phyloP scores from a whole-genome alignment of 2,113 vertebrate species.

The Gobio gobio region DNA sequence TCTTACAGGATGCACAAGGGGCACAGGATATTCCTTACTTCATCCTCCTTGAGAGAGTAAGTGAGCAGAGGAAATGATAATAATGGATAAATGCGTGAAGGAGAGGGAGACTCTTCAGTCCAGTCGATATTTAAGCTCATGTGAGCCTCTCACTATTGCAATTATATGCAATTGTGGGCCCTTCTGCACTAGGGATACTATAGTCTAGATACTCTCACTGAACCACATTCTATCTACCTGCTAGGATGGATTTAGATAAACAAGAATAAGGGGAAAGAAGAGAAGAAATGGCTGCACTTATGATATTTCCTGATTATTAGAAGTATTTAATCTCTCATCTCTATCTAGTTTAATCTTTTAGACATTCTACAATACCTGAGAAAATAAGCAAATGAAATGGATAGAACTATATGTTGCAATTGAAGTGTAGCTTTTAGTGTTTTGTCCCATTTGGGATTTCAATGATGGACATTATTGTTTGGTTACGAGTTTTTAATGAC shows the following conservation, averaged over 20 bases:
- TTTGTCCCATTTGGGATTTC: too few species aligned
- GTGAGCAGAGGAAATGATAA: neutral
- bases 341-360: neutral
- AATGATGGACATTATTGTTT: too few species aligned
- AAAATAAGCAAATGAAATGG: neutral
- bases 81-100: neutral
- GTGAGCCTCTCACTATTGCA: slow-evolving; percentile 18
- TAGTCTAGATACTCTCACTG: neutral
- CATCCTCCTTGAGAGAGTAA: neutral
- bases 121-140: slow-evolving; percentile 19
- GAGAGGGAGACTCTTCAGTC: slow-evolving; percentile 26
- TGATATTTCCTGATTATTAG: neutral
- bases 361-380: neutral
- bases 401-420: neutral
- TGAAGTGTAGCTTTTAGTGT: neutral
- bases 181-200: neutral
- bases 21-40: neutral
- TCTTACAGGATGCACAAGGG: neutral
- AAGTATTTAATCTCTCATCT: neutral
- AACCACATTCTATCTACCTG: neutral
- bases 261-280: too few species aligned
- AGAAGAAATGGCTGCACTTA: neutral
- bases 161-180: neutral
- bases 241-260: too few species aligned
- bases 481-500: too few species aligned